These are phyloP conservation scores for Gambelia wislizenii DNA, from an alignment of 2,797 vertebrate genomes.

Conservation along the genomic window DNA sequence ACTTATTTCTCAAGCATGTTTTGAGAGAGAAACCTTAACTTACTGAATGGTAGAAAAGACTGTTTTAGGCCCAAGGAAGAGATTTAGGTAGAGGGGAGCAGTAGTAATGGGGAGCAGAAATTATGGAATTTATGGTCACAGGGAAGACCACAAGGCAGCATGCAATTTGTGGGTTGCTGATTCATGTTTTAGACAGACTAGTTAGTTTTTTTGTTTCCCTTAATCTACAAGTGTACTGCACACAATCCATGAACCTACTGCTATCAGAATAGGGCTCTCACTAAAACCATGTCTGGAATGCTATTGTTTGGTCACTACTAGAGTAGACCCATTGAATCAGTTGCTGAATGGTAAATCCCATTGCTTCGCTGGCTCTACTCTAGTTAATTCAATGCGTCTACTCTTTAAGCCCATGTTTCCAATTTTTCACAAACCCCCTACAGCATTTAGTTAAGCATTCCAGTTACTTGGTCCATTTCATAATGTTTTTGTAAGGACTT, in stretches of 20 bases:
- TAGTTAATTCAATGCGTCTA: too few species aligned
- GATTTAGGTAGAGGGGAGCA: too few species aligned
- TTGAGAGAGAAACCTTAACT: not conserved
- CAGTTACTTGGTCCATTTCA: slow-evolving; percentile 11
- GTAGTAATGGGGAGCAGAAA: too few species aligned
- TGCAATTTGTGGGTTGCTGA: not conserved
- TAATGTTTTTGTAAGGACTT: slow-evolving; percentile 33
- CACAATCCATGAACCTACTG: not conserved
- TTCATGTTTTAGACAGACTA: not conserved
- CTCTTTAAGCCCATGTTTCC: not conserved
- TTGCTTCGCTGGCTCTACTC: too few species aligned
- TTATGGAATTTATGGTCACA: too few species aligned
- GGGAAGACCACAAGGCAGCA: not conserved
- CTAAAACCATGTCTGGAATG: not conserved
- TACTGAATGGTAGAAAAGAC: not conserved
- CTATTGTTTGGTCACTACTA: not conserved
- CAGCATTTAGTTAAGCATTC: not conserved
- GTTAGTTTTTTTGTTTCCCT: not conserved
- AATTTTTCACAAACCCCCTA: slow-evolving; percentile 24
- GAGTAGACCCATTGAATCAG: too few species aligned
- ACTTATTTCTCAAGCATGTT: not conserved
- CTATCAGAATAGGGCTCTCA: too few species aligned
- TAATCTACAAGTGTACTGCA: not conserved
- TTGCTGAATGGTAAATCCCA: too few species aligned
- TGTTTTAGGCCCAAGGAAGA: not conserved